These are phyloP conservation scores for Turdus rufiventris DNA, from an alignment of 2,113 vertebrate species.

Conservation along the genomic window DNA sequence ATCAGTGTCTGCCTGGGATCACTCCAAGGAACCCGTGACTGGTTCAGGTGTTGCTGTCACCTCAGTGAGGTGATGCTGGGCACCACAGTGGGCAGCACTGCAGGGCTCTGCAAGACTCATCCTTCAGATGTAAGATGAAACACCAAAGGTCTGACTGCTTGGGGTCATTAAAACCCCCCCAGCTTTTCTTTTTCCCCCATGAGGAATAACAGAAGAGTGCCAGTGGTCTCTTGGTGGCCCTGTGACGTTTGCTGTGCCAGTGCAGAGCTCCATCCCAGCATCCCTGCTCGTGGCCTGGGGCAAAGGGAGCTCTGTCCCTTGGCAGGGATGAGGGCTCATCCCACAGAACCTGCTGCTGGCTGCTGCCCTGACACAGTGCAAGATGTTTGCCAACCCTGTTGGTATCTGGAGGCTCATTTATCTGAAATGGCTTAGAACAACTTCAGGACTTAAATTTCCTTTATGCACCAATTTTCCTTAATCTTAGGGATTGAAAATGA, in stretches of 20 bases:
- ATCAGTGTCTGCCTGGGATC: neutral
- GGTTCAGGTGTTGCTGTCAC: fast-evolving
- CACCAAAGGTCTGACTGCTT: neutral
- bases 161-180: neutral
- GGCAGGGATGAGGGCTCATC: neutral
- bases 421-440: slow-evolving; percentile 2
- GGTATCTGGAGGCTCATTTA: neutral
- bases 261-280: neutral
- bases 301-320: neutral
- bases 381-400: neutral
- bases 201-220: neutral
- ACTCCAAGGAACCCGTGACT: neutral
- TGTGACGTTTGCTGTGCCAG: neutral
- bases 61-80: neutral
- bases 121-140: neutral
- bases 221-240: neutral
- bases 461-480: slow-evolving; percentile 10
- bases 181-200: neutral
- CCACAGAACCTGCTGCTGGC: fast-evolving
- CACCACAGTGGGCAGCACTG: fast-evolving
- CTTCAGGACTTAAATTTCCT: neutral
- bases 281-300: fast-evolving
- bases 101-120: neutral
- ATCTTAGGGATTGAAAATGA: slow-evolving; percentile 1
- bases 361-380: neutral